Base-by-base conservation (phyloP, 2,888 invertebrate species). In the Zaprionus obscuricornis region DNA sequence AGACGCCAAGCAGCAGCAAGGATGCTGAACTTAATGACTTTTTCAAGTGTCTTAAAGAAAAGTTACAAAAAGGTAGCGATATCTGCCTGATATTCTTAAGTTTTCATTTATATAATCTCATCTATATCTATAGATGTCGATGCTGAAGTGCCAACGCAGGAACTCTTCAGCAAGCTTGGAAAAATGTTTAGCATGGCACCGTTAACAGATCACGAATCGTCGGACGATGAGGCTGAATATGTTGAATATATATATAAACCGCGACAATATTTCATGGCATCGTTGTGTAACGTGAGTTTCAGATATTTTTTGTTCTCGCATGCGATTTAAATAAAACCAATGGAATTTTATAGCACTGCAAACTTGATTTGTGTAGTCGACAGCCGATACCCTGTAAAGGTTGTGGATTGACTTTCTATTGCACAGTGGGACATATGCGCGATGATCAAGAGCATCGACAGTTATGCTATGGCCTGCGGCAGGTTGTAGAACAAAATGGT, bases 321-420 rank as follows among this genome's bases (percentile, higher is more conserved):
- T 2, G 1, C 5, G 4, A 6, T 46, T 36, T 11, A 18, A 52
- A 11, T 11, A 18, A 36, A 33, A 16, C 5, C 11, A 34, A 40
- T 17, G 20, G 3, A 14, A 46, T 39, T 50, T 16, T 46, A 4
- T 6, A 89, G 90, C 56, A 84, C 7, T 90, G 90, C 66, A 90
- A 89, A 51, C 50, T 52, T 37, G 87, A 89, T 59, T 66, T 89
- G 13, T 79, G 82, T 24, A 67, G 65, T n/a, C 52, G 56, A 7
- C 62, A 62, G 18, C 26, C 69, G 2, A 37, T 88, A 1, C 71
- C 75, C 1, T 92, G 92, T 56, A 87, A 88, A 22, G 84, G 90
- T 39, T 95, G 95, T 67, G 91, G 91, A 55, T 91, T 95, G 89
- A 89, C 93, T 8, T 92, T 92, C 50, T 95, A 95, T 76, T 95